Evolutionary conservation across 2,113 vertebrate genomes (phyloP), one percentile per base, ranked within the genome.

Genomic region (Elaphurus davidianus): DNA sequence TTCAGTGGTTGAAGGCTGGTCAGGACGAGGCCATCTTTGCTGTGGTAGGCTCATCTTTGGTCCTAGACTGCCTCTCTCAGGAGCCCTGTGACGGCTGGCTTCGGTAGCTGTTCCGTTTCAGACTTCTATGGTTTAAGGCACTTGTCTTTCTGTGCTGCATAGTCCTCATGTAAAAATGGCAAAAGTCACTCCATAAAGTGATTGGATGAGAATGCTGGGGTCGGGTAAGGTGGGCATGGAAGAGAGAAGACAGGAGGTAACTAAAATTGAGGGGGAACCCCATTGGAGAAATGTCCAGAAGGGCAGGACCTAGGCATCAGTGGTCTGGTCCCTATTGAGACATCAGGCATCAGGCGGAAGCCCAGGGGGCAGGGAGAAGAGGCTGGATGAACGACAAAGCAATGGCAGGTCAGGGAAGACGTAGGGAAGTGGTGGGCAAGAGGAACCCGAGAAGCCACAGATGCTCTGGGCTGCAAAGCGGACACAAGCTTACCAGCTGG

Each of bases 311-410:
- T 14, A 33, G 88, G 16, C 64, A 67, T 67, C 17, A 36, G 64
- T n/a, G 64, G 64, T 21, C 33, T 67, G 33, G 64, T 67, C 64
- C 64, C 33, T n/a, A 36, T 0, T 21, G 64, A 67, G 33, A 55
- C 71, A 78, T 47, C 40, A 7, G 6, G 2, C 36, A 28, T 57
- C 50, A 23, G 52, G 21, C 27, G 1, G 36, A 55, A 76, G 27
- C 45, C 36, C 36, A 8, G 36, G 3, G 12, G 4, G 11, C 40
- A 15, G 19, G 28, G 40, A 59, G 40, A 52, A 30, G 9, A 30
- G 12, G 19, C 6, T 6, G 28, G 40, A 1, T 47, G 28, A 2
- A n/a, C 5, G 1, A 59, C 71, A 16, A 3, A 45, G 13, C 28
- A 9, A 2, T 23, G 50, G 23, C 8, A 4, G 19, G 21, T 4